These are phyloP conservation scores for Hypomesus transpacificus DNA, from an alignment of 2,113 vertebrate genomes.

Conservation along the genomic window DNA sequence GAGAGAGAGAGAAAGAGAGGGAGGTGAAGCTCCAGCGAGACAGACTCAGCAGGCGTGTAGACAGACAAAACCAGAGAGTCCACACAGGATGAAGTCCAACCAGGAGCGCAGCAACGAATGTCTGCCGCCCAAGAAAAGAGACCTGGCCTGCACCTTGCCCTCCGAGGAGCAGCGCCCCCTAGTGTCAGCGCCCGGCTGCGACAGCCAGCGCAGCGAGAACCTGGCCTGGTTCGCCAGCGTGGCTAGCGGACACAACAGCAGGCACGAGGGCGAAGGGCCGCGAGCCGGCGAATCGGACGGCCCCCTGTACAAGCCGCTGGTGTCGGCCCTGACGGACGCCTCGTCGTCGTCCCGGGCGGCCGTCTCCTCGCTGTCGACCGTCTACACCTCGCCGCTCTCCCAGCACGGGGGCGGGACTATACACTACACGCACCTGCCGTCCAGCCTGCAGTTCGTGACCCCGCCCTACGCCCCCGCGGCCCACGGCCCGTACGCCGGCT, in stretches of 20 bases:
- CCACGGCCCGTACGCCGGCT: conserved; percentile 80
- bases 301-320: conserved; percentile 78
- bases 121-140: conserved; percentile 97
- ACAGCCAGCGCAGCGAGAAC: conserved; percentile 86
- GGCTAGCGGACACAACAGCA: conserved; percentile 68
- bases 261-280: conserved; percentile 45
- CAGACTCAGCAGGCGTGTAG: conserved; percentile 64
- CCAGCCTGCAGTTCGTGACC: conserved; percentile 90
- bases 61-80: conserved; percentile 21
- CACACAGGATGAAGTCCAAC: conserved; percentile 93
- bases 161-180: conserved; percentile 81
- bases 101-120: conserved; percentile 98
- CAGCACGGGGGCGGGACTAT: conserved; percentile 79
- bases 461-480: conserved; percentile 72
- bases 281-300: conserved; percentile 70
- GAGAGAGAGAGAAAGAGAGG: conserved; percentile 17
- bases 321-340: conserved; percentile 14
- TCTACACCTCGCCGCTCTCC: conserved; percentile 81
- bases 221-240: conserved; percentile 85
- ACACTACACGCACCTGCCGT: conserved; percentile 89
- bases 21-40: background rate
- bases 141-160: conserved; percentile 84
- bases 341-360: conserved; percentile 46
- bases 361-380: conserved; percentile 79
- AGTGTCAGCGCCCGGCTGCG: conserved; percentile 68